Percentiles rank a stretch among this genome's conserved stretches.
These are phyloP conservation scores for Helicoverpa zea DNA, from an alignment of 1,140 invertebrate genomes.

Conservation along the genomic window DNA sequence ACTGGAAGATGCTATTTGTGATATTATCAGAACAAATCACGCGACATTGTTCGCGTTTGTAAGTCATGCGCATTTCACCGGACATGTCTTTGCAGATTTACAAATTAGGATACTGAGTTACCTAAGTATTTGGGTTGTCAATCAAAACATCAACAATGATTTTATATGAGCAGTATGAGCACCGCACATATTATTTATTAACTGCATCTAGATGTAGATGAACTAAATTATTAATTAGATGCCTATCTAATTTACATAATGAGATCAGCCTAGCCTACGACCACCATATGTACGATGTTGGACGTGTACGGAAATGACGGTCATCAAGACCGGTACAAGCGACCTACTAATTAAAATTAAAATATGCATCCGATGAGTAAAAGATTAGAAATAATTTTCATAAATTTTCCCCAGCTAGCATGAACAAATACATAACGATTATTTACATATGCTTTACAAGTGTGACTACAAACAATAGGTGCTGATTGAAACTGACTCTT, in stretches of 20 bases:
- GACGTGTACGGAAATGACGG: too few relatives aligned
- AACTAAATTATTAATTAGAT: too few relatives aligned
- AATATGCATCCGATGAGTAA: too few relatives aligned
- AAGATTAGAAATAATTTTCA: slow-evolving; percentile 3
- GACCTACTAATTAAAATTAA: background rate
- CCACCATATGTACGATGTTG: too few relatives aligned
- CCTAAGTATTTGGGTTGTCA: too few relatives aligned
- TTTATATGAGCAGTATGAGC: too few relatives aligned
- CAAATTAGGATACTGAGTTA: too few relatives aligned
- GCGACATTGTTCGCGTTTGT: slow-evolving; percentile 32
- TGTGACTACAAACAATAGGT: slow-evolving; percentile 46
- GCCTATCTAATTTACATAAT: too few relatives aligned
- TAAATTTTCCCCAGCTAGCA: background rate
- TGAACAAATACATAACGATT: slow-evolving; percentile 18
- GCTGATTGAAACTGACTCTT: slow-evolving; percentile 46
- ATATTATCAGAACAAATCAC: slow-evolving; percentile 36
- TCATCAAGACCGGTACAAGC: background rate
- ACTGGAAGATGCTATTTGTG: slow-evolving; percentile 27
- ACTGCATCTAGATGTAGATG: too few relatives aligned
- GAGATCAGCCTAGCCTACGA: too few relatives aligned
- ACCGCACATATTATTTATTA: too few relatives aligned
- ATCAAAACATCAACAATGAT: too few relatives aligned
- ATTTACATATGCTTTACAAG: slow-evolving; percentile 24
- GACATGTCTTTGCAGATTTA: background rate
- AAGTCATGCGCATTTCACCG: slow-evolving; percentile 42